phyloP scores from a whole-genome alignment of 1,140 invertebrate genomes.

The Glomeris maerens region DNA sequence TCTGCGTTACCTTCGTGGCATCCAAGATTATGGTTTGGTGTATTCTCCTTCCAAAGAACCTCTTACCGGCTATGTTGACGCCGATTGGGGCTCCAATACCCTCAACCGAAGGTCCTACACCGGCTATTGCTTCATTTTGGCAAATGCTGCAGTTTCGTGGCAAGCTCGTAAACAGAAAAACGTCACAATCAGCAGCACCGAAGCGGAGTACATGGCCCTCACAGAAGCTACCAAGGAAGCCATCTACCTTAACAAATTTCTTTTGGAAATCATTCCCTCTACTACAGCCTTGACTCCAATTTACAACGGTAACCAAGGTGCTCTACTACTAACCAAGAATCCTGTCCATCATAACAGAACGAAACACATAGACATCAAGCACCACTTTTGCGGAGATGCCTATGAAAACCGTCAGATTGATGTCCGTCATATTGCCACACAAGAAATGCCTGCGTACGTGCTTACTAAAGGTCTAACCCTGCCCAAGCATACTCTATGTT shows the following conservation, averaged over 20 bases:
- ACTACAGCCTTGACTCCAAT: neutral
- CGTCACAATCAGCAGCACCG: constrained; percentile 11
- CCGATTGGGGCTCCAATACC: neutral
- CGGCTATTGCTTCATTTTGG: too few relatives aligned
- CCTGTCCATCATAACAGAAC: too few relatives aligned
- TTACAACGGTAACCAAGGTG: constrained; percentile 26
- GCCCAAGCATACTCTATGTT: too few relatives aligned
- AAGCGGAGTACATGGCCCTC: constrained; percentile 15
- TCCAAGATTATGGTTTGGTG: constrained; percentile 1
- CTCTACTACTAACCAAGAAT: too few relatives aligned
- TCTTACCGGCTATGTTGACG: neutral
- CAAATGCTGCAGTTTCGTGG: too few relatives aligned
- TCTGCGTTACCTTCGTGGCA: constrained; percentile 16
- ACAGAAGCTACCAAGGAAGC: constrained; percentile 9
- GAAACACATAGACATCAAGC: too few relatives aligned
- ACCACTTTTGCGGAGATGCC: too few relatives aligned
- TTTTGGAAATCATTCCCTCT: neutral
- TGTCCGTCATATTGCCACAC: too few relatives aligned
- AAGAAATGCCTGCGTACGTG: too few relatives aligned
- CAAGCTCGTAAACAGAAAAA: constrained; percentile 11
- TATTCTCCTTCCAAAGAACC: neutral
- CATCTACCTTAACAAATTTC: constrained; percentile 4
- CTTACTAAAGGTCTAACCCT: too few relatives aligned
- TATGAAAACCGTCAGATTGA: too few relatives aligned
- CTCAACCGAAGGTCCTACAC: neutral